These are phyloP conservation scores for Meloe dianella DNA, from an alignment of 2,888 invertebrate species.

Conservation along the genomic window DNA sequence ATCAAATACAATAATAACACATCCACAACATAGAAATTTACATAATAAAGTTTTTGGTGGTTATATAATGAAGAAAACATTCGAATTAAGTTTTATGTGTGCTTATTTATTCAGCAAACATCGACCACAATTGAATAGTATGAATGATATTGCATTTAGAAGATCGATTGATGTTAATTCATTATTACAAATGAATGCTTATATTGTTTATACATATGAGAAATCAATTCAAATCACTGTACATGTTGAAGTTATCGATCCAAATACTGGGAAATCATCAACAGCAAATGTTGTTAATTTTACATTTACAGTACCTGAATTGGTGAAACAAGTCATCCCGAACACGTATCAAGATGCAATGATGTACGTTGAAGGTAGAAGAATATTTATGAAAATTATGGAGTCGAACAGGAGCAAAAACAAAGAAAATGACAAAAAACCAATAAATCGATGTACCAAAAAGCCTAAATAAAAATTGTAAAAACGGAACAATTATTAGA, in stretches of 20 bases:
- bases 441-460: neutral
- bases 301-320: constrained; percentile 63
- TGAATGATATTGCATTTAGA: constrained; percentile 73
- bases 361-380: constrained; percentile 63
- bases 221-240: constrained; percentile 68
- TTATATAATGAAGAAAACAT: constrained; percentile 74
- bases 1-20: constrained; percentile 61
- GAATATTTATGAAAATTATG: constrained; percentile 37
- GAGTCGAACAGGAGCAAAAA: neutral
- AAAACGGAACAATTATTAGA: too few species aligned
- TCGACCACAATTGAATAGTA: constrained; percentile 64
- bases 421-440: neutral
- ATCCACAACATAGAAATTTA: constrained; percentile 71
- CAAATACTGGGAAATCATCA: constrained; percentile 61
- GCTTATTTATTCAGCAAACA: constrained; percentile 65
- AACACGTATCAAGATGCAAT: constrained; percentile 70
- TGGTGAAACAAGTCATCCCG: constrained; percentile 63
- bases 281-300: constrained; percentile 75
- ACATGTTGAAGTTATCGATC: constrained; percentile 68
- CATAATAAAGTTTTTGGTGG: constrained; percentile 79
- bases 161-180: constrained; percentile 73
- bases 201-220: constrained; percentile 62
- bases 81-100: constrained; percentile 72
- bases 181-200: constrained; percentile 69
- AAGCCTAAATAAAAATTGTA: too few species aligned